Conservation (phyloP, 2,888 invertebrate genomes). For the Erebia aethiops region DNA sequence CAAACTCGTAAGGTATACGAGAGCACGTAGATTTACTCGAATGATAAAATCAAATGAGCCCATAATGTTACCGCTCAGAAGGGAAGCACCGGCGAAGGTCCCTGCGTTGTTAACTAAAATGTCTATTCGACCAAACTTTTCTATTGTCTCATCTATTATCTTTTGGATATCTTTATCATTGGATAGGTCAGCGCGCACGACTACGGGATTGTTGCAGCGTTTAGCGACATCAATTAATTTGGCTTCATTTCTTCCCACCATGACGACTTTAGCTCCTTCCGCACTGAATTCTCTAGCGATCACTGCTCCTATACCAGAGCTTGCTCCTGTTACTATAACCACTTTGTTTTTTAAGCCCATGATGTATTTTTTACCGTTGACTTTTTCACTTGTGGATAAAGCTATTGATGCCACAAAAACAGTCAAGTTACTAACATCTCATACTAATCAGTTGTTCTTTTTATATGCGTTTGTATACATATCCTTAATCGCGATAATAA, state of each 20-base stretch:
- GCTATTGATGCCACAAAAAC: not conserved
- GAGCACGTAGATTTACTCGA: constrained; percentile 2
- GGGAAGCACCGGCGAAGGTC: not conserved
- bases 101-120: constrained; percentile 55
- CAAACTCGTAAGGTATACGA: constrained; percentile 3
- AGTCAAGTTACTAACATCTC: not conserved
- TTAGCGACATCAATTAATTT: constrained; percentile 31
- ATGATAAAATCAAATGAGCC: not conserved
- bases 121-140: constrained; percentile 48
- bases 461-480: not conserved
- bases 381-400: not conserved
- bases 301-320: constrained; percentile 61
- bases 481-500: too few species aligned
- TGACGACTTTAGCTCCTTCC: constrained; percentile 52
- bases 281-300: constrained; percentile 52
- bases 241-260: constrained; percentile 49
- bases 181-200: constrained; percentile 28
- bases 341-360: constrained; percentile 26
- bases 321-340: constrained; percentile 54
- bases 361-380: not conserved
- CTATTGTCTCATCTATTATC: constrained; percentile 46
- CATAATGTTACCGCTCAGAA: constrained; percentile 11
- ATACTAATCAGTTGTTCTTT: not conserved
- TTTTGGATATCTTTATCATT: constrained; percentile 29
- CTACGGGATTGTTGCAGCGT: constrained; percentile 22